Evolutionary conservation across 2,888 invertebrate genomes (phyloP).

Genomic region (Phytoseiulus persimilis): DNA sequence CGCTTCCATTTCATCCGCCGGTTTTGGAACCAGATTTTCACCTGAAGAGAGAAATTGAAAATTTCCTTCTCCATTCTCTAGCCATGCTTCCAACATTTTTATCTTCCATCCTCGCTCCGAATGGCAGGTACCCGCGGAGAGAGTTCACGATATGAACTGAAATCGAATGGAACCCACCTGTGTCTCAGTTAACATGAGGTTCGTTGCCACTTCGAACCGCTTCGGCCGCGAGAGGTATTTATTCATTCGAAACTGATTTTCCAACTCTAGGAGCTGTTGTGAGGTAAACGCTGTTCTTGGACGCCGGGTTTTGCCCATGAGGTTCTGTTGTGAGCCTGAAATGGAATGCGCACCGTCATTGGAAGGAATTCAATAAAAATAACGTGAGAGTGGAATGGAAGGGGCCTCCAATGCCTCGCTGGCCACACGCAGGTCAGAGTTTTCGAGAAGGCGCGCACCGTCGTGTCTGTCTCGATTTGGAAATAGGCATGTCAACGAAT

Average conservation of each 20-base stretch:
- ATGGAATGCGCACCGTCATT: not conserved
- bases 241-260: constrained; percentile 96
- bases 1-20: constrained; percentile 84
- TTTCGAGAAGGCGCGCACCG: too few relatives aligned
- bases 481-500: too few relatives aligned
- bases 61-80: not conserved
- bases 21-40: constrained; percentile 98
- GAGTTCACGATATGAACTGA: too few relatives aligned
- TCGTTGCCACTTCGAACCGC: constrained; percentile 95
- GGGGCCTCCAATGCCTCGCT: too few relatives aligned
- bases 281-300: constrained; percentile 96
- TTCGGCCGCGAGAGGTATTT: constrained; percentile 97
- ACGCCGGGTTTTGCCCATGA: constrained; percentile 74
- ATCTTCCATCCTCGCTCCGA: too few relatives aligned
- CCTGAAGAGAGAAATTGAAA: constrained; percentile 57
- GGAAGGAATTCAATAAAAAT: too few relatives aligned
- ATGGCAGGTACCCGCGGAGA: too few relatives aligned
- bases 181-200: constrained; percentile 92
- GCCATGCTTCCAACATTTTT: too few relatives aligned
- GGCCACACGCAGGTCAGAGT: too few relatives aligned
- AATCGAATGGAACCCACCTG: constrained; percentile 61
- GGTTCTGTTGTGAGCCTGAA: constrained; percentile 53
- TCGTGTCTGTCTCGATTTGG: too few relatives aligned
- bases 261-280: constrained; percentile 90
- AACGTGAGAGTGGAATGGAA: too few relatives aligned